phyloP scores from a whole-genome alignment of 35 echinoderm and acorn worm species.

The Patiria miniata region DNA sequence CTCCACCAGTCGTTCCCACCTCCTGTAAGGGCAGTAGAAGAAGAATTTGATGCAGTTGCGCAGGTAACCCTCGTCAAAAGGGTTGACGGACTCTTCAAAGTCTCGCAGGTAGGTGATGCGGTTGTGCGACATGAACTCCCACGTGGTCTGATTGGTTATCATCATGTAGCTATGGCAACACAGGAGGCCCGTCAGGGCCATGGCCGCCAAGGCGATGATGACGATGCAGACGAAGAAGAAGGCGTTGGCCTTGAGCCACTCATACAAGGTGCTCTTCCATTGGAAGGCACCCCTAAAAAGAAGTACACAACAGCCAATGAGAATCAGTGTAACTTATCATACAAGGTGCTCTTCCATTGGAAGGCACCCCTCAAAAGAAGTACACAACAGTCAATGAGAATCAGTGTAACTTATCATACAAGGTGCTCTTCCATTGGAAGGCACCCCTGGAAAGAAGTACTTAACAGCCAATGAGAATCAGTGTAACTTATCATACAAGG shows the following conservation, averaged over 20 bases:
- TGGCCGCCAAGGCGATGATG: conserved; percentile 43
- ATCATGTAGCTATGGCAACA: conserved; percentile 94
- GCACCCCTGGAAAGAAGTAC: conserved; percentile 64
- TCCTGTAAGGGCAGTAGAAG: conserved; percentile 83
- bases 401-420: too few species aligned
- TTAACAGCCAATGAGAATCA: neutral
- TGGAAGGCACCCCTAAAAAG: conserved; percentile 75
- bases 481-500: conserved; percentile 52
- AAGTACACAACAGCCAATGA: conserved; percentile 13
- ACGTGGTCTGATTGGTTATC: conserved; percentile 90
- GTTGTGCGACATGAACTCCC: conserved; percentile 97
- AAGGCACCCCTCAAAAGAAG: conserved; percentile 72
- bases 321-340: too few species aligned
- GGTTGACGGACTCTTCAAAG: conserved; percentile 80
- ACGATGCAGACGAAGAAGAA: conserved; percentile 69
- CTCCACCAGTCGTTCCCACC: conserved; percentile 77
- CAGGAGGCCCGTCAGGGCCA: conserved; percentile 67
- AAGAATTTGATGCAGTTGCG: conserved; percentile 94
- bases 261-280: conserved; percentile 40
- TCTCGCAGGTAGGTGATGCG: conserved; percentile 88
- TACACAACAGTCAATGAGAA: conserved; percentile 15
- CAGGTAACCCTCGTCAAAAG: conserved; percentile 88
- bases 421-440: conserved; percentile 58
- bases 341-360: conserved; percentile 45
- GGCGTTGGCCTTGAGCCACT: conserved; percentile 84